phyloP scores from a whole-genome alignment of 2,888 invertebrate species.

The Odontomyia ornata region DNA sequence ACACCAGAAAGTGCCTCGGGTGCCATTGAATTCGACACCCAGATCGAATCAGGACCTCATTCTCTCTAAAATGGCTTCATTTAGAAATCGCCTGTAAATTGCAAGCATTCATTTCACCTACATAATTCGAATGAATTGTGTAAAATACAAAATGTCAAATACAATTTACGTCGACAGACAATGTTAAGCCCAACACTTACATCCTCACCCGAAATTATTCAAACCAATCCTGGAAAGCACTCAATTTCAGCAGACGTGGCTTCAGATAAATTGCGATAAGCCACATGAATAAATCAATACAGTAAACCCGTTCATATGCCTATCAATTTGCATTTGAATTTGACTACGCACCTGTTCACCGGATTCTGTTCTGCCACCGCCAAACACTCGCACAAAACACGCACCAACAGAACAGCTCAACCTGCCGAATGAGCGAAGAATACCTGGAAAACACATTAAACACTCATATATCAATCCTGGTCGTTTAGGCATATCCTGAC shows the following conservation, averaged over 20 bases:
- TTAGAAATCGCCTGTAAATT: too few relatives aligned
- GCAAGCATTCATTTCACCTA: too few relatives aligned
- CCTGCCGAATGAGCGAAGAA: not conserved
- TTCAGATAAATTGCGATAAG: constrained; percentile 33
- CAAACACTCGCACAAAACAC: not conserved
- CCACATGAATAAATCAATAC: constrained; percentile 37
- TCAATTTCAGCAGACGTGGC: constrained; percentile 10
- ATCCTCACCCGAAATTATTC: not conserved
- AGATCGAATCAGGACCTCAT: too few relatives aligned
- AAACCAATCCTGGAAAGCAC: constrained; percentile 27
- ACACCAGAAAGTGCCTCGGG: too few relatives aligned
- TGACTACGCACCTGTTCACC: constrained; percentile 27
- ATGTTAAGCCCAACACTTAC: not conserved
- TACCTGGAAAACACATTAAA: constrained; percentile 13
- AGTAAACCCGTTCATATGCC: constrained; percentile 26
- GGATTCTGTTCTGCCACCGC: too few relatives aligned
- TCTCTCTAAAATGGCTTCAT: too few relatives aligned
- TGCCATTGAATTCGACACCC: too few relatives aligned
- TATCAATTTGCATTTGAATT: not conserved
- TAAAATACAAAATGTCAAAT: too few relatives aligned
- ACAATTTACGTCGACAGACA: too few relatives aligned
- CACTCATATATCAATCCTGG: constrained; percentile 26
- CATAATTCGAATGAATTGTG: too few relatives aligned
- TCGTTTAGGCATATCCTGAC: constrained; percentile 18
- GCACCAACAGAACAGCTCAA: not conserved